phyloP scores from a whole-genome alignment of 1,140 invertebrate species.

The Platorchestia sp. region DNA sequence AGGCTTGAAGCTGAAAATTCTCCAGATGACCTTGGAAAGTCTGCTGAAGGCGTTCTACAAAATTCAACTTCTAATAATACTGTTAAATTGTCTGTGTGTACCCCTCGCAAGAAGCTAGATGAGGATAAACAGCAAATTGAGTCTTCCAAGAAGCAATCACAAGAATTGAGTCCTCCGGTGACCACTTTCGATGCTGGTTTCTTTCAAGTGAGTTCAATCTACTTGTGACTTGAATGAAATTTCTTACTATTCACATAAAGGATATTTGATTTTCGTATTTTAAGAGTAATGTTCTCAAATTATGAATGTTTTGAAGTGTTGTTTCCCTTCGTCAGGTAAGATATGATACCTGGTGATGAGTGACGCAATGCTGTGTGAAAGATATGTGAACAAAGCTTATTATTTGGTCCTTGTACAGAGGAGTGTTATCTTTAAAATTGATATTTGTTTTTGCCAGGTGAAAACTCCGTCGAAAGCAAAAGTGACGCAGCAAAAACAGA shows the following conservation, averaged over 20 bases:
- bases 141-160: neutral
- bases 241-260: neutral
- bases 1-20: neutral
- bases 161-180: neutral
- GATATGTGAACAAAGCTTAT: too few relatives aligned
- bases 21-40: neutral
- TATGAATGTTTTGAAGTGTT: too few relatives aligned
- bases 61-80: neutral
- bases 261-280: too few relatives aligned
- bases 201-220: neutral
- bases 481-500: neutral
- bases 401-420: too few relatives aligned
- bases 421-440: neutral
- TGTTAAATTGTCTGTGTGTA: neutral
- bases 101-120: neutral
- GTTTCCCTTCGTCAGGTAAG: too few relatives aligned
- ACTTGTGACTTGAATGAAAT: neutral
- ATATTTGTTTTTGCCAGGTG: neutral
- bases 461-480: slow-evolving; percentile 4
- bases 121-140: neutral
- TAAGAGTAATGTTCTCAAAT: too few relatives aligned
- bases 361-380: too few relatives aligned
- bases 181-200: slow-evolving; percentile 30
- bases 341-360: too few relatives aligned
- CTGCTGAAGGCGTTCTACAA: neutral